phyloP scores from a whole-genome alignment of 2,113 vertebrate genomes.

The Falco punctatus region DNA sequence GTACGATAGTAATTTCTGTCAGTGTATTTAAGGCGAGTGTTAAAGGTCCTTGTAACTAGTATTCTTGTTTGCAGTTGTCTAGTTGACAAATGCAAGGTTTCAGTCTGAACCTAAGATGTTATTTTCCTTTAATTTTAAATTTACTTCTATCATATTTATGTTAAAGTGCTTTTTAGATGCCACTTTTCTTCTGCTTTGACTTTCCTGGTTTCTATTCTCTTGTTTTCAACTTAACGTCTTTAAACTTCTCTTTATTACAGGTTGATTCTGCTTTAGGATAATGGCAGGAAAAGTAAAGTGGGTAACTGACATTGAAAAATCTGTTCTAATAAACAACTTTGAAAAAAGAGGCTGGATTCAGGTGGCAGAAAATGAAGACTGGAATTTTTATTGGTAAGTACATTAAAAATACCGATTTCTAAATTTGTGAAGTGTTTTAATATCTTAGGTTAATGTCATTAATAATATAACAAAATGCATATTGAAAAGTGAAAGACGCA shows the following conservation, averaged over 20 bases:
- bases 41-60: not conserved
- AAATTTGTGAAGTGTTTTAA: not conserved
- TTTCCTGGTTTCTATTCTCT: not conserved
- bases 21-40: not conserved
- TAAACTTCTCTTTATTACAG: not conserved
- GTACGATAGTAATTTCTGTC: not conserved
- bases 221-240: not conserved
- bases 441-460: not conserved
- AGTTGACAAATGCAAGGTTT: not conserved
- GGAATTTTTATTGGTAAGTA: constrained; percentile 97
- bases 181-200: not conserved
- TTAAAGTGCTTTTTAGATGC: not conserved
- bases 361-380: constrained; percentile 92
- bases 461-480: not conserved
- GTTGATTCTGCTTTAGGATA: constrained; percentile 35
- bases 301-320: constrained; percentile 99
- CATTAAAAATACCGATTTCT: not conserved
- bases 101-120: not conserved
- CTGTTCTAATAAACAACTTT: constrained; percentile 97
- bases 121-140: not conserved
- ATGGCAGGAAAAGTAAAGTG: constrained; percentile 98
- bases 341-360: constrained; percentile 96
- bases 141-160: not conserved
- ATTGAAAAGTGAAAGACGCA: not conserved
- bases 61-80: not conserved